A percentile compares a stretch with the other conserved stretches of the same genome.
Evolutionary conservation across 1,140 invertebrate species (phyloP).

Genomic region (Drosophila sechellia): DNA sequence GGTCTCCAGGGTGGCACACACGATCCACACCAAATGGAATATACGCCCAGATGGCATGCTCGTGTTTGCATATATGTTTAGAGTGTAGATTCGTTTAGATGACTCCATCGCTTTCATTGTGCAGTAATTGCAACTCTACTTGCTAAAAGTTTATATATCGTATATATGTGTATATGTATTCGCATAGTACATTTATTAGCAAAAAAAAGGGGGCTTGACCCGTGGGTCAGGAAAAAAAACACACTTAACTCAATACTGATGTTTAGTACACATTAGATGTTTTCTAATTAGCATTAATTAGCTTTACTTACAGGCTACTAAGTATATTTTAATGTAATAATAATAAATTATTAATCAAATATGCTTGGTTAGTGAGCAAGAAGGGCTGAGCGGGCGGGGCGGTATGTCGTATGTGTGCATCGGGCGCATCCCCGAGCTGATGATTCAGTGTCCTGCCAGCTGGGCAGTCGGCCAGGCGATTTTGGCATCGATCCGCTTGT

Average conservation of each 20-base stretch:
- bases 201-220: slow-evolving; percentile 32
- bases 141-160: slow-evolving; percentile 34
- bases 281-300: slow-evolving; percentile 70
- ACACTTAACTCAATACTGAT: slow-evolving; percentile 80
- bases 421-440: neutral
- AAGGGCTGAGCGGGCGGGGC: slow-evolving; percentile 24
- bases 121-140: slow-evolving; percentile 13
- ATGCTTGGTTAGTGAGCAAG: slow-evolving; percentile 80
- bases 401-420: neutral
- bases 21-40: neutral
- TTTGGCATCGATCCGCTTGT: slow-evolving; percentile 97
- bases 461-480: slow-evolving; percentile 94
- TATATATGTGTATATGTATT: slow-evolving; percentile 52
- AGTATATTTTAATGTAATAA: slow-evolving; percentile 83
- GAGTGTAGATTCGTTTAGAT: slow-evolving; percentile 6
- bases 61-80: slow-evolving; percentile 16
- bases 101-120: slow-evolving; percentile 12
- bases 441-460: slow-evolving; percentile 44
- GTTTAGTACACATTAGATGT: slow-evolving; percentile 82
- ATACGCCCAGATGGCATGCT: neutral
- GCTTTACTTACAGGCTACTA: slow-evolving; percentile 79
- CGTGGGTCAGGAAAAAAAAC: slow-evolving; percentile 42
- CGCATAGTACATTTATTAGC: slow-evolving; percentile 68
- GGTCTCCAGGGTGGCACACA: slow-evolving; percentile 30
- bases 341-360: slow-evolving; percentile 83